Conservation (phyloP, 53 echinoderm and acorn worm genomes). For the Paelopatides confundens region DNA sequence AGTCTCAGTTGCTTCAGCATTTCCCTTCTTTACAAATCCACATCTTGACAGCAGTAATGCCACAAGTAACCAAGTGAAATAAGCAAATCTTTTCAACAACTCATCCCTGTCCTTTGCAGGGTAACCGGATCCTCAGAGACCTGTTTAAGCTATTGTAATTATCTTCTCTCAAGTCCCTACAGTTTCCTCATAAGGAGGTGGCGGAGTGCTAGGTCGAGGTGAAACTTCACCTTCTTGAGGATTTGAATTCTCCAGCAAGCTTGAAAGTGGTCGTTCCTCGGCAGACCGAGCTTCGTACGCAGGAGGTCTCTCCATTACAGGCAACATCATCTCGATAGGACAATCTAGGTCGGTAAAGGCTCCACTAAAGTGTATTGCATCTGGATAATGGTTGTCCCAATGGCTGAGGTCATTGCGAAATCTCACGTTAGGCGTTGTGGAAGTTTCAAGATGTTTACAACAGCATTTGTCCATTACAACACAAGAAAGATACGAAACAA, state of each 20-base stretch:
- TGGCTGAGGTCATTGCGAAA: conserved; percentile 22
- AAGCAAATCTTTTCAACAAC: background rate
- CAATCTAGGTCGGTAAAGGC: conserved; percentile 5
- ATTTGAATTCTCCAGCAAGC: background rate
- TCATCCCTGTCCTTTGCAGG: background rate
- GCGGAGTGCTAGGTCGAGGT: conserved; percentile 6
- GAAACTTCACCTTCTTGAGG: background rate
- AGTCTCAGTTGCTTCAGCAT: no score
- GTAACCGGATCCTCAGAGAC: no score
- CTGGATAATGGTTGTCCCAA: conserved; percentile 26
- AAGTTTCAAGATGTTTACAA: background rate
- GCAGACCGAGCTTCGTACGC: background rate
- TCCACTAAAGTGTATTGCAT: conserved; percentile 23
- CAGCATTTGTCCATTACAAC: conserved; percentile 26
- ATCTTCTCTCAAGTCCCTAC: background rate
- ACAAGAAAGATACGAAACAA: conserved; percentile 36
- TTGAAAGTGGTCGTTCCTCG: background rate
- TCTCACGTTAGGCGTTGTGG: conserved; percentile 13
- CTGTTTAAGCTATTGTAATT: background rate
- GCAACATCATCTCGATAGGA: conserved; percentile 18
- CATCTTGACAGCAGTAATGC: no score
- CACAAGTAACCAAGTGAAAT: no score
- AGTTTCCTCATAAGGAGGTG: conserved; percentile 25
- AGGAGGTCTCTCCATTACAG: background rate
- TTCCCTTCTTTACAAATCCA: no score